phyloP scores from a whole-genome alignment of 1,140 invertebrate species.

The Lineus longissimus region DNA sequence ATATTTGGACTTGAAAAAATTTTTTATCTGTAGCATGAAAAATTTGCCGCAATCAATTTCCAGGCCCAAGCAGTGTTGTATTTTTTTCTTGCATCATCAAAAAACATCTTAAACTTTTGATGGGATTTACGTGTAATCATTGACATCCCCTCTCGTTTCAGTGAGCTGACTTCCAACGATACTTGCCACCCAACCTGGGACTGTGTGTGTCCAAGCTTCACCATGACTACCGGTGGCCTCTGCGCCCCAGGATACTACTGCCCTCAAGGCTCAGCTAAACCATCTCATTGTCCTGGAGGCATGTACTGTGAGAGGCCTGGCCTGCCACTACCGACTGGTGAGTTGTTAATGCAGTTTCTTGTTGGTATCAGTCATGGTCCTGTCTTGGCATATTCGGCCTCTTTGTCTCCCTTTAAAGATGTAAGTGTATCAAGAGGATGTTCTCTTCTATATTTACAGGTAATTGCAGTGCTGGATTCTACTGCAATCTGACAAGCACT shows the following conservation, averaged over 20 bases:
- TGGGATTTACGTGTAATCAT: too few species aligned
- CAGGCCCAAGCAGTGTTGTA: too few species aligned
- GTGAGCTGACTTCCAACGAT: constrained; percentile 42
- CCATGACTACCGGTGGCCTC: constrained; percentile 43
- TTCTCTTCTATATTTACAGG: constrained; percentile 24
- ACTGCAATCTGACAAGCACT: constrained; percentile 44
- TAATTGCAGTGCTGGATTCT: constrained; percentile 41
- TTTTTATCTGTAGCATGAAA: too few species aligned
- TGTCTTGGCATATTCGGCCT: background rate
- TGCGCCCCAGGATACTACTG: constrained; percentile 41
- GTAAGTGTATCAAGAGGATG: background rate
- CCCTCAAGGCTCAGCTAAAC: constrained; percentile 31
- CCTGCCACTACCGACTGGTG: constrained; percentile 31
- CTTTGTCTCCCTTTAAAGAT: background rate
- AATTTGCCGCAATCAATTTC: too few species aligned
- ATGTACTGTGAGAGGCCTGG: constrained; percentile 36
- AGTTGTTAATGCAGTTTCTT: background rate
- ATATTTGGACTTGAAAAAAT: too few species aligned
- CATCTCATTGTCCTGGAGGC: constrained; percentile 30
- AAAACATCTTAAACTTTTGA: too few species aligned
- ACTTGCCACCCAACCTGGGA: constrained; percentile 47
- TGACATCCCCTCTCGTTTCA: constrained; percentile 16
- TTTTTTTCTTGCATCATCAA: too few species aligned
- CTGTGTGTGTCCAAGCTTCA: constrained; percentile 42
- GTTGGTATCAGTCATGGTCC: background rate